Evolutionary conservation across 2,113 vertebrate genomes (phyloP), one percentile per base, ranked within the genome.

Genomic region (Xyliphius kryptos): DNA sequence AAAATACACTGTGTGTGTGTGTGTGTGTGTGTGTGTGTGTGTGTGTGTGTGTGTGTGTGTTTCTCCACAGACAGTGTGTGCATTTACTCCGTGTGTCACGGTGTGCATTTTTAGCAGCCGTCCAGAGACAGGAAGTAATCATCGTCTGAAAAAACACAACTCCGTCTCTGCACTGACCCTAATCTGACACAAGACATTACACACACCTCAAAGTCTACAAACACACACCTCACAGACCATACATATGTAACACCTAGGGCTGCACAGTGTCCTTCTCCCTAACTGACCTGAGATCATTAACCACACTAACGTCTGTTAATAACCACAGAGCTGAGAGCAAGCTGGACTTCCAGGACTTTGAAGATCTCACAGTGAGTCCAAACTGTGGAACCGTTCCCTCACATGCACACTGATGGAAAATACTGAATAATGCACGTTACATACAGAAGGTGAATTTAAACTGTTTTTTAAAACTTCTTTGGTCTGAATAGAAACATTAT

Each of bases 91-190:
- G n/a, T n/a, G n/a, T n/a, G n/a, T n/a, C n/a, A n/a, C n/a, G n/a
- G 46, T 54, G 57, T 53, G 38, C 37, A 26, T 26, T 51, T 67
- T 53, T 54, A 22, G 19, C 14, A 20, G 77, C 41, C 68, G 80
- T 79, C 67, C 71, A 72, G 80, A 85, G 85, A 79, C 72, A 86
- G 86, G 86, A 93, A 90, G 76, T 76, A 85, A 90, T 87, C 83
- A 82, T 71, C 76, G 80, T 80, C 87, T 87, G 77, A 71, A 73
- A 83, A 89, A 88, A 86, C 66, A 85, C 67, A 71, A 79, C 77
- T 15, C 70, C 76, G 79, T 78, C 84, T 82, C 82, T 70, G 60
- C 72, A 76, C 77, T 72, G 80, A 81, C 76, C 83, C 72, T 81
- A 84, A 82, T 88, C 73, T 81, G 78, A 80, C 77, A 58, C 68